Evolutionary conservation across 2,888 invertebrate species (phyloP).

Genomic region (Agelastica alni): DNA sequence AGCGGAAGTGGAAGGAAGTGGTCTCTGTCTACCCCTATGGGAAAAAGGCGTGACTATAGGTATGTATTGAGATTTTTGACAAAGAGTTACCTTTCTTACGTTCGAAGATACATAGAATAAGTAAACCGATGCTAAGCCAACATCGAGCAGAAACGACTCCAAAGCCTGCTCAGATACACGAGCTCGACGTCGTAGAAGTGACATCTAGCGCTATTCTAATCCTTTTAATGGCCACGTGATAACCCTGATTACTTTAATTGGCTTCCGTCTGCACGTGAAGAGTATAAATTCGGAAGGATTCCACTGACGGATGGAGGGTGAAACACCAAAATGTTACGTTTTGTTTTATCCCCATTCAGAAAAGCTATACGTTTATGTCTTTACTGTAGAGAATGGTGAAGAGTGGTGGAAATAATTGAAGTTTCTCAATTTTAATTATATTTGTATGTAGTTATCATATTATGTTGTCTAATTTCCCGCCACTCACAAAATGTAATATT

Average conservation of each 20-base stretch:
- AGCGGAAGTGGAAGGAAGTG: too few relatives aligned
- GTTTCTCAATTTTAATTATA: too few relatives aligned
- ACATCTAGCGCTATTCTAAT: constrained; percentile 60
- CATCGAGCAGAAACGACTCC: constrained; percentile 48
- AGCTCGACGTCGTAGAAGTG: constrained; percentile 52
- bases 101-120: constrained; percentile 25
- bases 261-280: constrained; percentile 67
- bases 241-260: constrained; percentile 74
- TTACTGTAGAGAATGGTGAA: too few relatives aligned
- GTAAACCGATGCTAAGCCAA: constrained; percentile 46
- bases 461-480: too few relatives aligned
- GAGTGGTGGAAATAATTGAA: too few relatives aligned
- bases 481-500: too few relatives aligned
- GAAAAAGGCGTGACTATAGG: too few relatives aligned
- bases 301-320: constrained; percentile 28
- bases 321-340: constrained; percentile 1
- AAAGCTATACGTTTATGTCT: too few relatives aligned
- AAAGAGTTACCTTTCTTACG: constrained; percentile 22
- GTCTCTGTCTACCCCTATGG: too few relatives aligned
- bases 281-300: constrained; percentile 38
- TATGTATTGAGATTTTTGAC: too few relatives aligned
- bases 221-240: constrained; percentile 71
- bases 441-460: too few relatives aligned
- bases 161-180: constrained; percentile 50
- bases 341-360: not conserved